Evolutionary conservation across 2,888 invertebrate genomes (phyloP).

Genomic region (Ophonus ardosiacus): DNA sequence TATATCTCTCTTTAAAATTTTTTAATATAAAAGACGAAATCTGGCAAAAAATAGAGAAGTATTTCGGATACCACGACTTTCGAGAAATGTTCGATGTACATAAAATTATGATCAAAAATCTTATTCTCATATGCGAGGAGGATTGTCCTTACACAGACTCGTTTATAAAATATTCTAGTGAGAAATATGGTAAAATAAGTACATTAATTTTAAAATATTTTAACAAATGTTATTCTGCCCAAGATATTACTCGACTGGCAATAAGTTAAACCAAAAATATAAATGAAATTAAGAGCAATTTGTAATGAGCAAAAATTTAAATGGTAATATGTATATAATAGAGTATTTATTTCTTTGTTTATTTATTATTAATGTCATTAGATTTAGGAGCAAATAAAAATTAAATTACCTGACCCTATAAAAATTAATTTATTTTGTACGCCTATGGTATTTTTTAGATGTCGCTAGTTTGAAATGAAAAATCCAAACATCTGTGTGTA

Average conservation of each 20-base stretch:
- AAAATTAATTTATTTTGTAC: not conserved
- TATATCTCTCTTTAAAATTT: slow-evolving; percentile 38
- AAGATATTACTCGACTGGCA: not conserved
- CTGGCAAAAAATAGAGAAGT: slow-evolving; percentile 3
- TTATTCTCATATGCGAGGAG: not conserved
- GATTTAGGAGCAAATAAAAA: not conserved
- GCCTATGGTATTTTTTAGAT: not conserved
- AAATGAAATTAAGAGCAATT: not conserved
- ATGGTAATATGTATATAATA: not conserved
- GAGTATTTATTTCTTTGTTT: not conserved
- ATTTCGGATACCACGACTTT: slow-evolving; percentile 17
- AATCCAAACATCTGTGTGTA: too few relatives aligned
- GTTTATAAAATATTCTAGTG: slow-evolving; percentile 41
- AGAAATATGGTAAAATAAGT: slow-evolving; percentile 55
- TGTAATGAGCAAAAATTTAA: not conserved
- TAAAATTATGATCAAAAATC: slow-evolving; percentile 23
- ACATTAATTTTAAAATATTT: not conserved
- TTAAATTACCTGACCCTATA: not conserved
- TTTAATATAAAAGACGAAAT: not conserved
- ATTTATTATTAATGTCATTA: not conserved
- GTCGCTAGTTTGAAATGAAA: too few relatives aligned
- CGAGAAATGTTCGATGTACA: slow-evolving; percentile 22
- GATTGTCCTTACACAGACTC: slow-evolving; percentile 18
- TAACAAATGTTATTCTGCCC: not conserved
- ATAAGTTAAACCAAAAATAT: not conserved